Evolutionary conservation across 2,113 vertebrate genomes (phyloP).

Genomic region (Patagioenas fasciata): DNA sequence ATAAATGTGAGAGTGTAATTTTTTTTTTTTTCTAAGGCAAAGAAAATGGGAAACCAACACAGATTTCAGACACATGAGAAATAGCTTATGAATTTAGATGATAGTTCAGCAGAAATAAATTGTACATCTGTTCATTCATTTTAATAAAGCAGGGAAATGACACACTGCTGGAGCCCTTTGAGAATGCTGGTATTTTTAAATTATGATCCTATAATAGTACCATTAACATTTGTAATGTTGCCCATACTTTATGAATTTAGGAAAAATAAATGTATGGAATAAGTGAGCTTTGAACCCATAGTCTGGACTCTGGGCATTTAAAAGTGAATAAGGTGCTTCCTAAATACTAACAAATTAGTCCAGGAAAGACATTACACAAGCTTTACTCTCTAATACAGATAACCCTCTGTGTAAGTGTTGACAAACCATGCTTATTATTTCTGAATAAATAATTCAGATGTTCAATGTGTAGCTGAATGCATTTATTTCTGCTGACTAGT

Average conservation of each 20-base stretch:
- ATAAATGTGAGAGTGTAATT: slow-evolving; percentile 66
- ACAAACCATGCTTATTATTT: slow-evolving; percentile 31
- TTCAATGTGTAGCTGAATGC: not conserved
- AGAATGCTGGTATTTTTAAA: slow-evolving; percentile 71
- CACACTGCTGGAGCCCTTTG: slow-evolving; percentile 69
- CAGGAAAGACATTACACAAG: not conserved
- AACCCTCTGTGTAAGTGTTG: not conserved
- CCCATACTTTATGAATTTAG: slow-evolving; percentile 65
- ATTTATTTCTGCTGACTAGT: slow-evolving; percentile 46
- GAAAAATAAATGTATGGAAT: slow-evolving; percentile 73
- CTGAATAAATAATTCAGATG: slow-evolving; percentile 47
- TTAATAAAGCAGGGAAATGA: slow-evolving; percentile 83
- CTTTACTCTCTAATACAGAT: slow-evolving; percentile 24
- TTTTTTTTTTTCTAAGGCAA: slow-evolving; percentile 58
- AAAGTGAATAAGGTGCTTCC: slow-evolving; percentile 45
- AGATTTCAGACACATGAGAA: slow-evolving; percentile 81
- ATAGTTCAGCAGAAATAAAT: slow-evolving; percentile 77
- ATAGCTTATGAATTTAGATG: slow-evolving; percentile 87
- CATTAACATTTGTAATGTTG: slow-evolving; percentile 77
- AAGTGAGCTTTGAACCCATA: slow-evolving; percentile 20
- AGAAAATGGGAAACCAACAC: slow-evolving; percentile 76
- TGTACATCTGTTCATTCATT: slow-evolving; percentile 88
- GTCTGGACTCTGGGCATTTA: slow-evolving; percentile 50
- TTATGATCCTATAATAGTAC: slow-evolving; percentile 74
- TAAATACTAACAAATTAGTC: slow-evolving; percentile 40